Evolutionary conservation across 2,113 vertebrate species (phyloP), one percentile per base, ranked within the genome.

Genomic region (Parus major): DNA sequence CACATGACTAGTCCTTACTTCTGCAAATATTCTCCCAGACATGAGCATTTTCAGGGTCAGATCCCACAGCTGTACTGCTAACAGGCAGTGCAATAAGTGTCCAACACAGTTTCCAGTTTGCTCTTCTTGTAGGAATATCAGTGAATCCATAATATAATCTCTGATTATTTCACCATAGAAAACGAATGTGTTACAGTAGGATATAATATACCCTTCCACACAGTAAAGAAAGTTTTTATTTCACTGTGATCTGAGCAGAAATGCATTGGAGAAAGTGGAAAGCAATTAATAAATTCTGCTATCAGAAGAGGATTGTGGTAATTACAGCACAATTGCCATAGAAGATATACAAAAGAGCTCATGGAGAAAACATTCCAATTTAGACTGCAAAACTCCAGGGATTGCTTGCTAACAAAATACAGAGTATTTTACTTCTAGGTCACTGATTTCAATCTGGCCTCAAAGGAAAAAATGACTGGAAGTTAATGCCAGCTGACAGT

Each of bases 341-440:
- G 89, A 88, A 83, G 42, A 70, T 25, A 70, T 4, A 93, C 88
- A 94, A 85, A 82, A 93, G 70, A 91, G 27, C 75, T 83, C 4
- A 3, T 50, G 75, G 87, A 92, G 68, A 95, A 94, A 86, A 90
- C 88, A 92, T 92, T 90, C 85, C 82, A 81, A 52, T 88, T 90
- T 95, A 90, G 82, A 47, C 64, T 88, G 71, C 69, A 49, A 80
- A 82, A 44, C 87, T 88, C 91, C 83, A 77, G 92, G 79, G 93
- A 92, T 64, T 47, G 31, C 90, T 92, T 86, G 93, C 87, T 93
- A 95, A 96, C 76, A 73, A 94, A 93, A 86, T 73, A 79, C 61
- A 66, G 79, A 88, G 60, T 56, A 87, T 89, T 96, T 87, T 86
- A 84, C 83, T 95, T 94, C 92, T 90, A 90, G 92, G 87, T 95